A percentile compares a stretch with the other conserved stretches of the same genome.
phyloP scores from a whole-genome alignment of 2,888 invertebrate genomes.

The Aradus depressus region DNA sequence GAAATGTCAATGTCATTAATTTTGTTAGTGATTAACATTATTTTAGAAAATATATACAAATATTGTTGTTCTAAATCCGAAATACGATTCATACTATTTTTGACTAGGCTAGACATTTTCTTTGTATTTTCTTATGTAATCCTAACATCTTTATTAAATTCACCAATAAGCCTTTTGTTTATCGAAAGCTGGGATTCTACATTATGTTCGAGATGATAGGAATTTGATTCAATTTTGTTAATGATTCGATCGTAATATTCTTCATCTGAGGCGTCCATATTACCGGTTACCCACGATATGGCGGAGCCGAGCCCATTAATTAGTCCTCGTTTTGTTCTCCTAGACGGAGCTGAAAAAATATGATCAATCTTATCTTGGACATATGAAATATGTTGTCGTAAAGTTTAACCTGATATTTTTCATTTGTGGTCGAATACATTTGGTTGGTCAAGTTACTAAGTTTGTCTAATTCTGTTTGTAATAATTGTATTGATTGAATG shows the following conservation, averaged over 20 bases:
- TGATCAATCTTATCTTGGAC: conserved; percentile 8
- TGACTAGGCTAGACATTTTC: too few species aligned
- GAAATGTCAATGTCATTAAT: background rate
- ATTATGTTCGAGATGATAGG: conserved; percentile 13
- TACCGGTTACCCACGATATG: conserved; percentile 16
- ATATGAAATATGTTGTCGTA: conserved; percentile 5
- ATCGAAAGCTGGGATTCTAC: conserved; percentile 15
- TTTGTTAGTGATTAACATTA: conserved; percentile 3
- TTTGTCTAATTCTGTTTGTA: conserved; percentile 1
- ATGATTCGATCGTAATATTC: conserved; percentile 15
- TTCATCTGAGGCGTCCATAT: conserved; percentile 18
- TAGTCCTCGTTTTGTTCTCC: conserved; percentile 9
- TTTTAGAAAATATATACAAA: too few species aligned
- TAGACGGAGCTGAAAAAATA: background rate
- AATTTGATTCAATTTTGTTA: conserved; percentile 14
- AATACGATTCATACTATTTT: background rate
- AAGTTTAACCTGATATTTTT: background rate
- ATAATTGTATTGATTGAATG: background rate
- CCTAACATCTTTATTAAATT: conserved; percentile 12
- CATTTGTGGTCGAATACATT: background rate
- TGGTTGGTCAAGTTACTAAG: background rate
- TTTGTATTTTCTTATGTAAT: conserved; percentile 6
- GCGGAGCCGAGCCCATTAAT: too few species aligned
- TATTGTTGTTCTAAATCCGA: background rate
- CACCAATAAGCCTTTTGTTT: conserved; percentile 14